phyloP scores from a whole-genome alignment of 2,888 invertebrate species.

The Oscheius onirici region DNA sequence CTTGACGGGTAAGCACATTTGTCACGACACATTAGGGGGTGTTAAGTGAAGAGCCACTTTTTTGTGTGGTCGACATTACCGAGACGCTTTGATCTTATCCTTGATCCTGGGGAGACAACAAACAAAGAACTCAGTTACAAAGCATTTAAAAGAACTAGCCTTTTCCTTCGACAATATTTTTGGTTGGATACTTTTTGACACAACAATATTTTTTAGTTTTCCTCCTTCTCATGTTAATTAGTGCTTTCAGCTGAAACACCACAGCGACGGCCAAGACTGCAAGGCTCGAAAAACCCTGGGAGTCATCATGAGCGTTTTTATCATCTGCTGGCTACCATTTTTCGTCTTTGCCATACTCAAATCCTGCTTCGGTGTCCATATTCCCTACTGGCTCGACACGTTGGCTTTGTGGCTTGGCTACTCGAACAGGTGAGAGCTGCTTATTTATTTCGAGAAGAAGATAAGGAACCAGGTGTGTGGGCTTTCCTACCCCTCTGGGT shows the following conservation, averaged over 20 bases:
- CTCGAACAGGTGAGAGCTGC: slow-evolving; percentile 78
- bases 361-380: slow-evolving; percentile 44
- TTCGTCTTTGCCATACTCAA: slow-evolving; percentile 89
- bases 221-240: too few relatives aligned
- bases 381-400: slow-evolving; percentile 65
- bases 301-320: slow-evolving; percentile 88
- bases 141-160: too few relatives aligned
- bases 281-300: slow-evolving; percentile 98
- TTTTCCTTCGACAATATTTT: too few relatives aligned
- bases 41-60: background rate
- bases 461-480: slow-evolving; percentile 17
- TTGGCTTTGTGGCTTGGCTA: slow-evolving; percentile 86
- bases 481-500: too few relatives aligned
- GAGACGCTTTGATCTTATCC: background rate
- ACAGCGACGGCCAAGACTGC: slow-evolving; percentile 78
- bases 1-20: too few relatives aligned
- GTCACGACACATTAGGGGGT: too few relatives aligned
- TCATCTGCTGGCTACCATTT: slow-evolving; percentile 98
- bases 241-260: slow-evolving; percentile 12
- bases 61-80: background rate
- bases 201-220: too few relatives aligned
- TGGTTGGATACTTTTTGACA: too few relatives aligned
- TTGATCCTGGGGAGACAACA: too few relatives aligned
- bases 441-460: background rate
- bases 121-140: too few relatives aligned